A percentile compares a stretch with the other conserved stretches of the same genome.
Evolutionary conservation across 2,797 vertebrate species (phyloP).

Genomic region (Anguilla pacifica): DNA sequence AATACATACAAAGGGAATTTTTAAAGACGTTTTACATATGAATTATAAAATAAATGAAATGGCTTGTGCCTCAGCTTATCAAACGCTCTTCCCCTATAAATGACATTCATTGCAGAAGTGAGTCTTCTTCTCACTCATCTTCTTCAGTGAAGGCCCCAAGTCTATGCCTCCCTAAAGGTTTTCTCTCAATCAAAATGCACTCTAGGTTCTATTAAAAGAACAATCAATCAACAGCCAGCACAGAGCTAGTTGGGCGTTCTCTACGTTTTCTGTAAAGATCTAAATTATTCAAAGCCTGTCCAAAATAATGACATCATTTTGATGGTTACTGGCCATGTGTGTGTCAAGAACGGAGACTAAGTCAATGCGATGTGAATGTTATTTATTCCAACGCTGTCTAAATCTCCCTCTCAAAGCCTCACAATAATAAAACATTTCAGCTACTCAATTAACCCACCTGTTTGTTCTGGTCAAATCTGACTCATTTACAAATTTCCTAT

Average conservation of each 20-base stretch:
- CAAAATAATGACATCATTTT: slow-evolving; percentile 62
- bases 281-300: slow-evolving; percentile 55
- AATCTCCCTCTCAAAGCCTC: slow-evolving; percentile 64
- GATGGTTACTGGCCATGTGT: slow-evolving; percentile 67
- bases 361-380: slow-evolving; percentile 63
- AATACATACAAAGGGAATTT: neutral
- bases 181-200: neutral
- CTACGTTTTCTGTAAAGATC: neutral
- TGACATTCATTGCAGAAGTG: neutral
- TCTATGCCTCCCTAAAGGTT: neutral
- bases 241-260: neutral
- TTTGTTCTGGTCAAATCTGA: too few relatives aligned
- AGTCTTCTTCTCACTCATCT: neutral
- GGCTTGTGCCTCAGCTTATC: neutral
- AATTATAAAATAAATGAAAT: neutral
- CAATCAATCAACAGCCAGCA: neutral
- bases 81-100: neutral
- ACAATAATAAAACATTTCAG: slow-evolving; percentile 70
- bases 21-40: neutral
- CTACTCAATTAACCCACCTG: slow-evolving; percentile 44
- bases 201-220: neutral
- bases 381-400: slow-evolving; percentile 60
- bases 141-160: neutral
- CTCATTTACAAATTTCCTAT: too few relatives aligned
- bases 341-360: slow-evolving; percentile 60